Evolutionary conservation across 2,113 vertebrate species (phyloP), one percentile per base, ranked within the genome.

Genomic region (Ramphastos sulfuratus): DNA sequence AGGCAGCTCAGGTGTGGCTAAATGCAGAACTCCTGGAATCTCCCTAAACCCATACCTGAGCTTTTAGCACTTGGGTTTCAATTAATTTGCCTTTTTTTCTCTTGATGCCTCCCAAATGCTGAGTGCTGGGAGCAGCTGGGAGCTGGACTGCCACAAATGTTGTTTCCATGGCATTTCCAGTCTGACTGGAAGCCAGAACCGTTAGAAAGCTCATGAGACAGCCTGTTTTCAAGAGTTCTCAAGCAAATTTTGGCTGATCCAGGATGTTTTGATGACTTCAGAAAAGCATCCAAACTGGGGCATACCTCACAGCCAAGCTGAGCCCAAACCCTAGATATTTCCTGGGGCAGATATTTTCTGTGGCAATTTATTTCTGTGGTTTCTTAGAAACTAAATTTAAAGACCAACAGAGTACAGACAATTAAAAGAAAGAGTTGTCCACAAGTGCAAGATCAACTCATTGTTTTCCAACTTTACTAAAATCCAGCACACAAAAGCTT

Each of bases 101-200:
- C 81, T 84, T 23, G 30, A 70, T 61, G 7, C 59, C 35, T 91
- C 44, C 55, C 60, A 88, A 83, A 77, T 0, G 30, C 25, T 50
- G 72, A 89, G 39, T 39, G 80, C 75, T 87, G 75, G 85, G 42
- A 92, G 71, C 81, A 92, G 75, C 78, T 70, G 33, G 71, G 72
- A 92, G 72, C 86, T 65, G 85, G 79, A 85, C 90, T 86, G 87
- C 59, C 87, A 79, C 69, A 86, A 91, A 16, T 65, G 79, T 81
- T 93, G 93, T 96, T 96, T 95, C 93, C 95, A 94, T 95, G 89
- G 90, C 87, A 94, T 91, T 96, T 91, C 85, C 93, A 95, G 79
- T 31, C 93, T 92, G 82, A 70, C 14, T 85, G 72, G 93, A 92
- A 96, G 95, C 91, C 95, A 96, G 79, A 88, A 94, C 66, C 73